Evolutionary conservation across 2,888 invertebrate species (phyloP), one percentile per base, ranked within the genome.

Genomic region (Tupiocoris notatus): DNA sequence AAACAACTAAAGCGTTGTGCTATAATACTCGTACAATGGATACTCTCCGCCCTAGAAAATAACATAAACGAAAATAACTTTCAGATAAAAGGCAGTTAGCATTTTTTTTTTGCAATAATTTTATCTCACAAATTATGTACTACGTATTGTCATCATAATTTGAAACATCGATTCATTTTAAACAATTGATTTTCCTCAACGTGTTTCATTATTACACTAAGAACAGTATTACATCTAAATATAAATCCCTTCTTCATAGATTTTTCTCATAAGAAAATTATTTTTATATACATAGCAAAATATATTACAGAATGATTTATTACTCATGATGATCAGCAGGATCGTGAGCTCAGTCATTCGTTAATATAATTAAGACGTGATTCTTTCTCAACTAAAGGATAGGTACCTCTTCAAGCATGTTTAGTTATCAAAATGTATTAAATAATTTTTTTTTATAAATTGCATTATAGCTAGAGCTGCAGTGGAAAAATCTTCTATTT

Each of bases 121-220:
- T 39, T n/a, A 3, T 12, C 39, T 39, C 3, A 39, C 39, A 39
- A 3, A 7, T 39, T 39, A 39, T 39, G 6, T 39, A 39, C 70
- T 70, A 70, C 70, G 70, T 70, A 70, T 70, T 70, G 70, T 70
- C 70, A 65, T 65, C 64, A 68, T 68, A 68, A 24, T 70, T 70
- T 70, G 58, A 70, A 70, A 70, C 70, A 70, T 59, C 17, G 39
- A 39, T 39, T 39, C 39, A 39, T 12, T 39, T 12, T 7, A 39
- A 39, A 39, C 12, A 39, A 39, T 12, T 39, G 6, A 39, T 39
- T 39, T 39, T 39, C 39, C 39, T 39, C 39, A 39, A 39, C 12
- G 12, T 39, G 39, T 39, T 39, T 39, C 12, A 39, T 39, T 39
- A 39, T 39, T 39, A 39, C 39, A 3, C 39, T 39, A 39, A 3